Evolutionary conservation across 2,797 vertebrate species (phyloP).

Genomic region (Cirrhinus mrigala): DNA sequence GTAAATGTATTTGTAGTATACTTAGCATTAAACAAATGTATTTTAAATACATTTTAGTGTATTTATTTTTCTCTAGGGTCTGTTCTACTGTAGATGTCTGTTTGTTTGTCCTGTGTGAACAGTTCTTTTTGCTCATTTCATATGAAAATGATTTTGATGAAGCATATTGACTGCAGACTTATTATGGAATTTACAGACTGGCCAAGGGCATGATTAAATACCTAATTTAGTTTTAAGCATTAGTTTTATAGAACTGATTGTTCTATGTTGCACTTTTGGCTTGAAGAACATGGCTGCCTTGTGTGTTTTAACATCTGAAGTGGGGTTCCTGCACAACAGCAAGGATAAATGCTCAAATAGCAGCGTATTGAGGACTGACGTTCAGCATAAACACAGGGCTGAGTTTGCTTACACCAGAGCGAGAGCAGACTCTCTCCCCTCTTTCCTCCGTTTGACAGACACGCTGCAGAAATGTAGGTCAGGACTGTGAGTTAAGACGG

Average conservation of each 20-base stretch:
- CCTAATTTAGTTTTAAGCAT: not conserved
- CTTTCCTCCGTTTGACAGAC: conserved; percentile 42
- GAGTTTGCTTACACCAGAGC: conserved; percentile 35
- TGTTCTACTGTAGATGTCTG: too few relatives aligned
- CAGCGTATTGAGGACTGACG: conserved; percentile 12
- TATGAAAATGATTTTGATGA: not conserved
- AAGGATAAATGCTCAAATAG: conserved; percentile 44
- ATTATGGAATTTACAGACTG: not conserved
- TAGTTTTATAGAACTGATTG: not conserved
- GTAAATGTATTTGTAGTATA: too few relatives aligned
- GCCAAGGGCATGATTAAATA: not conserved
- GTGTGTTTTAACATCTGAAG: conserved; percentile 20
- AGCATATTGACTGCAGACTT: not conserved
- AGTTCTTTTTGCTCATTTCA: not conserved
- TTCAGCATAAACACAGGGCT: conserved; percentile 48
- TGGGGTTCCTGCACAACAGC: conserved; percentile 20
- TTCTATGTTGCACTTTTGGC: not conserved
- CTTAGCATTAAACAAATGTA: too few relatives aligned
- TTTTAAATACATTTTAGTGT: too few relatives aligned
- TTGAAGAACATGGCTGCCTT: not conserved
- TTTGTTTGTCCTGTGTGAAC: too few relatives aligned
- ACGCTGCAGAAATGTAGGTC: conserved; percentile 72
- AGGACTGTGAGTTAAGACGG: conserved; percentile 69
- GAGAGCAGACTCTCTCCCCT: conserved; percentile 38
- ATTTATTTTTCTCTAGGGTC: too few relatives aligned